These are phyloP conservation scores for Rutpela maculata DNA, from an alignment of 2,888 invertebrate species.

Conservation along the genomic window DNA sequence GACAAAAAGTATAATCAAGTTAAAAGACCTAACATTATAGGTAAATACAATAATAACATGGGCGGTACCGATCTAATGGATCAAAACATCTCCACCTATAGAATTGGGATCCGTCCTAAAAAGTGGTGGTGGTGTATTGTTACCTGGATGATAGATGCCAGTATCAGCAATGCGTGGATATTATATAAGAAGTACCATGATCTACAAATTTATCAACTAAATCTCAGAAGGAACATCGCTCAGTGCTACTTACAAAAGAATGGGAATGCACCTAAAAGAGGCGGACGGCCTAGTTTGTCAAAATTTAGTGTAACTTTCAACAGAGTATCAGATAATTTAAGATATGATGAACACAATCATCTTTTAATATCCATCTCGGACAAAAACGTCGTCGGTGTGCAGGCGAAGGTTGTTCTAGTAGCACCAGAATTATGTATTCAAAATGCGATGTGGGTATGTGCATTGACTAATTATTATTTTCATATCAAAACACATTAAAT, in stretches of 20 bases:
- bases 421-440: conserved; percentile 36
- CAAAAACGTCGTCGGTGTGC: conserved; percentile 30
- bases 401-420: conserved; percentile 20
- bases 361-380: conserved; percentile 16
- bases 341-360: conserved; percentile 19
- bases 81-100: too few relatives aligned
- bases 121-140: conserved; percentile 46
- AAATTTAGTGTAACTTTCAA: conserved; percentile 19
- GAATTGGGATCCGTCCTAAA: conserved; percentile 87
- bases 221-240: not conserved
- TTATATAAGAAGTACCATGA: not conserved
- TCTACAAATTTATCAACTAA: not conserved
- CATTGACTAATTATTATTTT: not conserved
- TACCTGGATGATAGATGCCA: conserved; percentile 22
- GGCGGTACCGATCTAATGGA: too few relatives aligned
- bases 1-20: not conserved
- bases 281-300: conserved; percentile 16
- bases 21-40: too few relatives aligned
- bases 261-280: not conserved
- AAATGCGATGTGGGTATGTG: conserved; percentile 31
- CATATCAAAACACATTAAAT: conserved; percentile 8
- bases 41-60: too few relatives aligned
- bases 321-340: conserved; percentile 21
- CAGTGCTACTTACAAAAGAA: not conserved
- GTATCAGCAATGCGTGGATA: not conserved